Percentiles rank a stretch among this genome's conserved stretches.
phyloP scores from a whole-genome alignment of 2,113 vertebrate genomes.

The Psilopogon haemacephalus region DNA sequence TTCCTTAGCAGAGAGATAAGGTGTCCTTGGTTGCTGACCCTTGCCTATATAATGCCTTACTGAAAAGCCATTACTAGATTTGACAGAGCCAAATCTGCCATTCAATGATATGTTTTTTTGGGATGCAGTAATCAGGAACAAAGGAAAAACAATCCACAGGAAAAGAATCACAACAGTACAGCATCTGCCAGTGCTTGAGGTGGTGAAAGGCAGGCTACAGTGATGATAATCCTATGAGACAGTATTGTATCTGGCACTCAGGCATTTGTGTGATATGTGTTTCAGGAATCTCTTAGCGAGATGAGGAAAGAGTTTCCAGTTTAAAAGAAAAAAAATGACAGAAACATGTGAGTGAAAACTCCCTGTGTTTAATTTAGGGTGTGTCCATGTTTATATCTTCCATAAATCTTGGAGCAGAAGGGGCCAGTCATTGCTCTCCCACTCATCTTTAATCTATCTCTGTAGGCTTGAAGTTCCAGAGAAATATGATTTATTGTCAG shows the following conservation, averaged over 20 bases:
- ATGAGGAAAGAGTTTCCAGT: neutral
- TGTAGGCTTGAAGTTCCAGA: neutral
- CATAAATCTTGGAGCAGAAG: neutral
- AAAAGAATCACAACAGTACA: neutral
- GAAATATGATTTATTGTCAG: conserved; percentile 6
- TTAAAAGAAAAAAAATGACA: neutral
- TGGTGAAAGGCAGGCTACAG: conserved; percentile 10
- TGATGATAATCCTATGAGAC: conserved; percentile 5
- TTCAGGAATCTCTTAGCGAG: neutral
- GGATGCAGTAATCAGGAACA: neutral
- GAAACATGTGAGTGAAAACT: conserved; percentile 19
- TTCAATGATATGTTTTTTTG: neutral
- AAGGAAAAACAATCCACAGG: neutral
- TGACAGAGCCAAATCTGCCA: neutral
- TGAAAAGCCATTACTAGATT: neutral
- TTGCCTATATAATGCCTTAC: neutral
- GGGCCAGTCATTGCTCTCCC: neutral
- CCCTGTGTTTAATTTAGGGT: neutral
- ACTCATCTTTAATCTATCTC: neutral
- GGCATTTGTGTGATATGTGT: neutral
- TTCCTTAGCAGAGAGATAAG: neutral
- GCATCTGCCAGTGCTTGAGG: neutral
- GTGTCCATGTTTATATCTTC: neutral
- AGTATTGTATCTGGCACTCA: conserved; percentile 13
- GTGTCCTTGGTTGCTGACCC: neutral